These are phyloP conservation scores for Herminia tarsipennalis DNA, from an alignment of 2,888 invertebrate species.

Conservation along the genomic window DNA sequence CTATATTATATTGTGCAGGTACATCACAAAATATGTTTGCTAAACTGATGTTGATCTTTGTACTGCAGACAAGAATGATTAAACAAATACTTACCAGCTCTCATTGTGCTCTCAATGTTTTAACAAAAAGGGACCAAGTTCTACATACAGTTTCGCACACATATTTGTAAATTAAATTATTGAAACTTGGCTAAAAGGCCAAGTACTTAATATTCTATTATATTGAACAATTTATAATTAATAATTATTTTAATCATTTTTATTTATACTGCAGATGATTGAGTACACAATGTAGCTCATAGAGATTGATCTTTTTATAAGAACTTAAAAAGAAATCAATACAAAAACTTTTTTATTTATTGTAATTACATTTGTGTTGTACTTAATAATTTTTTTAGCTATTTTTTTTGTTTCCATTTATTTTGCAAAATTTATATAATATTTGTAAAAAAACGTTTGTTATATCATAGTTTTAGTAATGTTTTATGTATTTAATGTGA, in stretches of 20 bases:
- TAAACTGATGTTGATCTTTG: no score
- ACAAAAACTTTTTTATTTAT: no score
- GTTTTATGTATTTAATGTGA: constrained; percentile 49
- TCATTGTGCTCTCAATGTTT: no score
- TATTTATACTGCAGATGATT: not conserved
- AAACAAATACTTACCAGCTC: no score
- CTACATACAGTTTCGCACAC: no score
- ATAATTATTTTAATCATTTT: constrained; percentile 1
- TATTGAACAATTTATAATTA: constrained; percentile 10
- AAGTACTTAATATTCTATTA: not conserved
- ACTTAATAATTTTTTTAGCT: not conserved
- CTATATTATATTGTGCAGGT: not conserved
- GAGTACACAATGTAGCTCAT: constrained; percentile 2
- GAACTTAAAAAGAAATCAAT: not conserved
- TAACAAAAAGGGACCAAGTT: no score
- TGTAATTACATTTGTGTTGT: constrained; percentile 4
- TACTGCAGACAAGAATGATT: no score
- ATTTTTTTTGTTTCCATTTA: constrained; percentile 2
- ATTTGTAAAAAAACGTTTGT: constrained; percentile 15
- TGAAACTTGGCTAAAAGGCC: no score
- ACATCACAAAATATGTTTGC: not conserved
- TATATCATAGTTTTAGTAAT: constrained; percentile 18
- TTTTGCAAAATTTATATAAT: constrained; percentile 11
- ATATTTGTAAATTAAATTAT: no score
- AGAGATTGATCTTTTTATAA: not conserved